Evolutionary conservation across 2,797 vertebrate species (phyloP), one percentile per base, ranked within the genome.

Genomic region (Eupleurogrammus muticus): DNA sequence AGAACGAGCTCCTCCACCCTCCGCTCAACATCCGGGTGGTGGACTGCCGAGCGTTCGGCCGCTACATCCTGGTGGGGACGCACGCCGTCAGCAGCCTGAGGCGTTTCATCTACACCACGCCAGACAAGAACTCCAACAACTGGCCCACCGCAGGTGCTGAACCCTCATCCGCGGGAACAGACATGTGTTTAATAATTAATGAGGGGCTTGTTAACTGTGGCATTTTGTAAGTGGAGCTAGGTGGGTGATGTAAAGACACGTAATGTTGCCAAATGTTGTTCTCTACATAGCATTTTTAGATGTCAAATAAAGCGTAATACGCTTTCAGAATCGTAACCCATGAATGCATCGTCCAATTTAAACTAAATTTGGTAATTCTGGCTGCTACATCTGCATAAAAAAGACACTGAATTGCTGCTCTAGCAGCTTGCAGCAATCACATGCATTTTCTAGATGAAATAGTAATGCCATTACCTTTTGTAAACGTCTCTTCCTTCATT

Each of bases 1-100:
- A 99, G 81, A 99, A 99, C 0, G 98, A 99, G 89, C 93, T 99
- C 1, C 95, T 99, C 17, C 98, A 99, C 66, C 98, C 98, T 0
- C 98, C 98, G 0, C 90, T 99, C 56, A 95, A 95, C 76, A 95
- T 99, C 84, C 94, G 98, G 0, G 98, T 99, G 84, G 97, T 99
- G 50, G 98, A 99, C 79, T 99, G 97, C 84, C 83, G 98, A 3
- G 97, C 98, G 0, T 99, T 99, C 0, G 98, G 98, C 4, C 96
- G 98, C 23, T 99, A 97, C 89, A 97, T 96, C 1, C 89, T 99
- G 75, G 98, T 99, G 76, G 98, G 98, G 2, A 96, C 97, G 9
- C 97, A 99, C 0, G 94, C 97, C 0, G 97, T 99, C 77, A 95
- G 92, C 92, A 96, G 95, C 78, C 93, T 99, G 47, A 92, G 96